Percentiles rank a stretch among this genome's conserved stretches.
These are phyloP conservation scores for Dromiciops gliroides DNA, from an alignment of 2,113 vertebrate species.

Conservation along the genomic window DNA sequence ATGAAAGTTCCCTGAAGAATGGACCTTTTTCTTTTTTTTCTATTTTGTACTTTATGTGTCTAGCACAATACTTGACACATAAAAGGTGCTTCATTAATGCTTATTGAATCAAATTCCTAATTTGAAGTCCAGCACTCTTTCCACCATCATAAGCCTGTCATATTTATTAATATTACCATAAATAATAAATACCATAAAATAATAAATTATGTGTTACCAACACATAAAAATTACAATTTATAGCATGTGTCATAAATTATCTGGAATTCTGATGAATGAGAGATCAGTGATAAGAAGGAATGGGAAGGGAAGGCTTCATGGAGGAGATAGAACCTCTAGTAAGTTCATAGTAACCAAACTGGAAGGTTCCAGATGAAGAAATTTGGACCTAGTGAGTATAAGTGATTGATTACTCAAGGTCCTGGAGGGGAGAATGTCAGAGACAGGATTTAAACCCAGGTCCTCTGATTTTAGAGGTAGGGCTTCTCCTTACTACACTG, in stretches of 20 bases:
- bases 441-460: neutral
- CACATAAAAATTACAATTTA: neutral
- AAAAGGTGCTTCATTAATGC: neutral
- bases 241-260: neutral
- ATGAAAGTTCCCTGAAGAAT: neutral
- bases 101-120: neutral
- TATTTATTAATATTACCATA: neutral
- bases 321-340: neutral
- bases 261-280: neutral
- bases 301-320: neutral
- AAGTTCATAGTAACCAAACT: neutral
- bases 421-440: neutral
- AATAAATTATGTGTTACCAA: neutral
- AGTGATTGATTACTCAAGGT: neutral
- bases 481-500: neutral
- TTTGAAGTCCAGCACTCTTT: neutral
- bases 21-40: neutral
- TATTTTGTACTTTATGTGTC: neutral
- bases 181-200: neutral
- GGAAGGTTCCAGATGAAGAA: neutral
- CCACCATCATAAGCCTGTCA: neutral
- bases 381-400: neutral
- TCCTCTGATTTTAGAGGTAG: neutral
- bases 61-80: neutral
- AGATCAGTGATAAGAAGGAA: neutral